Conservation (phyloP, 2,797 vertebrate genomes). For the Phoebastria nigripes region DNA sequence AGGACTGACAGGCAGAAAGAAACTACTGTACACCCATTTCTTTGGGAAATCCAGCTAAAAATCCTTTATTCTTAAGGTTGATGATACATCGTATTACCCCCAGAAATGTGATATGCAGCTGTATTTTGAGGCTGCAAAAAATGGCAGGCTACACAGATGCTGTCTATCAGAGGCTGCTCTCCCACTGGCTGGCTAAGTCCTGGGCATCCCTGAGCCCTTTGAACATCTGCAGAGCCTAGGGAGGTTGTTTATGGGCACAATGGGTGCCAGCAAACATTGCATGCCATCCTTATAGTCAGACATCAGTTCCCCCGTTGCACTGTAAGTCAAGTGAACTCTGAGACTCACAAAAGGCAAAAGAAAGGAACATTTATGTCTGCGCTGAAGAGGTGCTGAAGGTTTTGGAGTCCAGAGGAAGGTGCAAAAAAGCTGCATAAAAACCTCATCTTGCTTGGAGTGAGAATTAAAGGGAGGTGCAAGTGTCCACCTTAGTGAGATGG, state of each 20-base stretch:
- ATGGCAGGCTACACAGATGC: background rate
- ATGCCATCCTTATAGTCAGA: background rate
- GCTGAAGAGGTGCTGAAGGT: background rate
- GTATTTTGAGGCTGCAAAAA: background rate
- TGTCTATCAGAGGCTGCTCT: background rate
- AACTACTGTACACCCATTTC: background rate
- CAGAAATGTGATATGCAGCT: background rate
- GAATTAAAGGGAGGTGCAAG: background rate
- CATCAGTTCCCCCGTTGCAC: background rate
- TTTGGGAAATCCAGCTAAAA: slow-evolving; percentile 21
- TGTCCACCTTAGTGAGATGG: background rate
- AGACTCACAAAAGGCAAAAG: background rate
- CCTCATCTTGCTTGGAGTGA: background rate
- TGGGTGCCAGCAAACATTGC: background rate
- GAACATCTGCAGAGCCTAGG: background rate
- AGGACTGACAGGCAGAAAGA: slow-evolving; percentile 37
- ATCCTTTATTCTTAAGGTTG: background rate
- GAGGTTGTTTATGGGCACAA: background rate
- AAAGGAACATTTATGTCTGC: background rate
- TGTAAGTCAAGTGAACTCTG: background rate
- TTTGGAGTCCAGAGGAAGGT: background rate
- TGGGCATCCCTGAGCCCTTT: background rate
- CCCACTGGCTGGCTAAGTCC: background rate
- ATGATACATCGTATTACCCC: background rate
- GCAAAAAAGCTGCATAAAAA: background rate